Evolutionary conservation across 2,797 vertebrate genomes (phyloP).

Genomic region (Borostomias antarcticus): DNA sequence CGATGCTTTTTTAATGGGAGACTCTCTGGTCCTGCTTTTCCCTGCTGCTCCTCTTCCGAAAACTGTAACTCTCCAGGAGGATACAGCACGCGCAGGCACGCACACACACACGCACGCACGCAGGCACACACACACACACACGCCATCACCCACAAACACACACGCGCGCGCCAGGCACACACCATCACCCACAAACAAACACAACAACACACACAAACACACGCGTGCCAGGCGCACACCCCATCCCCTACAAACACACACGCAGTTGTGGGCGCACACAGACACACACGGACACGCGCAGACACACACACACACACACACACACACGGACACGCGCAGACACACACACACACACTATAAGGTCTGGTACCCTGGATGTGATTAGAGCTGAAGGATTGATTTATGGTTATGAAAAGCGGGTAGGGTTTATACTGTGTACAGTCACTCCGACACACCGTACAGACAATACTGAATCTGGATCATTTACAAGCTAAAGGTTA

Average conservation of each 20-base stretch:
- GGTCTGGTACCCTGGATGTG: neutral
- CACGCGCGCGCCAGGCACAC: neutral
- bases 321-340: slow-evolving; percentile 42
- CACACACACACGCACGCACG: slow-evolving; percentile 17
- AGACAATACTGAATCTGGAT: too few relatives aligned
- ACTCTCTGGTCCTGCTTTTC: slow-evolving; percentile 33
- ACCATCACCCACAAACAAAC: neutral
- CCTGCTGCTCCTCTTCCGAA: slow-evolving; percentile 41
- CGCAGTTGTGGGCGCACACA: neutral
- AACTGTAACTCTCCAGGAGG: slow-evolving; percentile 49
- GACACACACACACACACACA: slow-evolving; percentile 17
- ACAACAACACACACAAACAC: neutral
- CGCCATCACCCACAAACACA: neutral
- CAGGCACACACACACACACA: neutral
- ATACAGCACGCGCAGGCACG: slow-evolving; percentile 23
- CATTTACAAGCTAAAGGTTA: too few relatives aligned
- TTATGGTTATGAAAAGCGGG: neutral
- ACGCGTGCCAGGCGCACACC: too few relatives aligned
- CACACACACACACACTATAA: too few relatives aligned
- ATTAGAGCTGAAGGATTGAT: neutral
- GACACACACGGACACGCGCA: slow-evolving; percentile 14
- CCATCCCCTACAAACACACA: neutral
- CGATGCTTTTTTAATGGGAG: neutral
- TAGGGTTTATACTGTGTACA: neutral
- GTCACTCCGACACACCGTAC: neutral